A percentile compares a stretch with the other conserved stretches of the same genome.
These are phyloP conservation scores for Shargacucullia verbasci DNA, from an alignment of 2,888 invertebrate species.

Conservation along the genomic window DNA sequence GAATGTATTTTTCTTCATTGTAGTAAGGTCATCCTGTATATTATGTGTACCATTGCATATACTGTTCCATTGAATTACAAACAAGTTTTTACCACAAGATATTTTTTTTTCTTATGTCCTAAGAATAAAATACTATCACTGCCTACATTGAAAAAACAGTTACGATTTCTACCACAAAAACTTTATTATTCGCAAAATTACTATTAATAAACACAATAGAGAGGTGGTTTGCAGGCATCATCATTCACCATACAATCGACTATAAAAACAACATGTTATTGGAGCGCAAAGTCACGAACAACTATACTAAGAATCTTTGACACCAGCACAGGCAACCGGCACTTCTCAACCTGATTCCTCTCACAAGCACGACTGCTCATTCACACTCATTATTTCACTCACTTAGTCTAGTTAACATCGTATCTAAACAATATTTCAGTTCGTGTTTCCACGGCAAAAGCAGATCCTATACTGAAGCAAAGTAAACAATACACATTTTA, in stretches of 20 bases:
- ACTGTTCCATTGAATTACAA: slow-evolving; percentile 11
- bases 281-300: slow-evolving; percentile 83
- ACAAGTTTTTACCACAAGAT: too few relatives aligned
- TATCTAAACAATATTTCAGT: slow-evolving; percentile 16
- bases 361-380: slow-evolving; percentile 49
- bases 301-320: slow-evolving; percentile 69
- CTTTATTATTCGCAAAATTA: slow-evolving; percentile 13
- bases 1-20: slow-evolving; percentile 35
- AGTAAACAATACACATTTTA: slow-evolving; percentile 11
- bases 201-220: slow-evolving; percentile 33
- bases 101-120: too few relatives aligned
- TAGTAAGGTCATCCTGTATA: slow-evolving; percentile 41
- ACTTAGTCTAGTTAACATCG: slow-evolving; percentile 14
- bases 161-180: slow-evolving; percentile 22
- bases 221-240: slow-evolving; percentile 45
- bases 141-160: slow-evolving; percentile 2
- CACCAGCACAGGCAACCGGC: slow-evolving; percentile 53
- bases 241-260: slow-evolving; percentile 39
- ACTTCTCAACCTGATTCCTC: slow-evolving; percentile 64
- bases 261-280: slow-evolving; percentile 65
- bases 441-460: slow-evolving; percentile 33
- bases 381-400: slow-evolving; percentile 57
- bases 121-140: too few relatives aligned
- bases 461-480: slow-evolving; percentile 35
- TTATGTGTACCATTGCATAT: slow-evolving; percentile 12